Base-by-base conservation (phyloP, 2,888 invertebrate species). In the Peribatodes rhomboidaria region DNA sequence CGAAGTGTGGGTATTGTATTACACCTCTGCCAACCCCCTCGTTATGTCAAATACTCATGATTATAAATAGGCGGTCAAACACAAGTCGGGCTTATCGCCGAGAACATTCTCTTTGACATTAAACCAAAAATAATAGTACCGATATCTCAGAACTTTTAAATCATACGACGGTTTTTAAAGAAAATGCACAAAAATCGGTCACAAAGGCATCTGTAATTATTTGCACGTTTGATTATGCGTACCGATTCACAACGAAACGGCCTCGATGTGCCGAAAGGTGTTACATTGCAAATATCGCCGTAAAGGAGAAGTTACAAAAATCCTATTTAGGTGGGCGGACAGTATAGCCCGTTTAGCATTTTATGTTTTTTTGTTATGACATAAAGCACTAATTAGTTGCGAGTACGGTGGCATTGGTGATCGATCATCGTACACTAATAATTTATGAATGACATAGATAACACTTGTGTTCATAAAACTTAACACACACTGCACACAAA, bases 231-330 rank as follows among this genome's bases (percentile, higher is more conserved):
- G 44, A 69, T 68, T 68, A 65, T 60, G 49, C 22, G 61, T 60
- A 54, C 65, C 53, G 53, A 47, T 63, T 64, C 62, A 55, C 58
- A 57, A 66, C 55, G 46, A 59, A 41, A 35, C 59, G 73, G 58
- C 79, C 82, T 82, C 81, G 78, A 75, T 70, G 69, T 72, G 58
- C 65, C 65, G 71, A 75, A 73, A 74, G 71, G 74, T 75, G 74
- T 62, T 74, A 67, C 69, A 62, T 50, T 78, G 81, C 81, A 79
- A 80, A 79, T 76, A 79, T 73, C 74, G 46, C 64, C 76, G 78
- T 78, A 72, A 73, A 75, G 73, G 70, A 71, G 57, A 64, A 69
- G 67, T 66, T 74, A 61, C 70, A 70, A 74, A 78, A 76, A 74
- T 56, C 55, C 39, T 58, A 72, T 71, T 68, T 69, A 74, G 68